Percentiles rank a stretch among this genome's conserved stretches.
phyloP scores from a whole-genome alignment of 2,888 invertebrate species.

The Phalera bucephala region DNA sequence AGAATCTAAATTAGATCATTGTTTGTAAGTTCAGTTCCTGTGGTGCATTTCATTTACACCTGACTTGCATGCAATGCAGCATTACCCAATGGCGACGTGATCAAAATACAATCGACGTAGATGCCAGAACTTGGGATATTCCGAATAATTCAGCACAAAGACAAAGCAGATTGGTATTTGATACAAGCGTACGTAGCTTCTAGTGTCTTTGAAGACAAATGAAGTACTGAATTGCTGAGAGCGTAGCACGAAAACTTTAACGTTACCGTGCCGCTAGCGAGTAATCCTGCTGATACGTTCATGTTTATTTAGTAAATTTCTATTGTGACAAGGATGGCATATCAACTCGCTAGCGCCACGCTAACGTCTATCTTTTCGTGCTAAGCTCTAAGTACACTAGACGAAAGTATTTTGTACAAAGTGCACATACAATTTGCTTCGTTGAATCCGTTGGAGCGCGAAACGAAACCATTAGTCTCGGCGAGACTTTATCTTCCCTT shows the following conservation, averaged over 20 bases:
- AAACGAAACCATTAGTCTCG: too few species aligned
- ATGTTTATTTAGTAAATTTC: too few species aligned
- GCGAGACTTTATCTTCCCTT: too few species aligned
- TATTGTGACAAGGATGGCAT: too few species aligned
- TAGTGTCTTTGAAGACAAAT: background rate
- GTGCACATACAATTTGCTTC: background rate
- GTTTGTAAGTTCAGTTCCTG: background rate
- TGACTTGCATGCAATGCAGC: constrained; percentile 1
- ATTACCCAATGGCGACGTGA: constrained; percentile 11
- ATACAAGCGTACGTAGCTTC: background rate
- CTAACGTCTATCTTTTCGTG: too few species aligned
- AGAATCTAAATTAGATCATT: too few species aligned
- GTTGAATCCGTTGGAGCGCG: too few species aligned
- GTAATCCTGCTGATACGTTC: too few species aligned
- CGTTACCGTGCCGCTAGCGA: too few species aligned
- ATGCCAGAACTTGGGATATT: background rate
- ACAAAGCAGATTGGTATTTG: background rate
- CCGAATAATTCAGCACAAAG: background rate
- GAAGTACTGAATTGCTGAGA: background rate
- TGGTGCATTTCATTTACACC: constrained; percentile 4
- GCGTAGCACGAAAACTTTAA: too few species aligned
- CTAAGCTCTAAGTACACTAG: background rate
- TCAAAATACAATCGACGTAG: background rate
- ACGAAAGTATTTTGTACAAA: background rate
- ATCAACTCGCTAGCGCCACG: too few species aligned